Conservation (phyloP, 2,888 invertebrate species). For the Seira musarum region DNA sequence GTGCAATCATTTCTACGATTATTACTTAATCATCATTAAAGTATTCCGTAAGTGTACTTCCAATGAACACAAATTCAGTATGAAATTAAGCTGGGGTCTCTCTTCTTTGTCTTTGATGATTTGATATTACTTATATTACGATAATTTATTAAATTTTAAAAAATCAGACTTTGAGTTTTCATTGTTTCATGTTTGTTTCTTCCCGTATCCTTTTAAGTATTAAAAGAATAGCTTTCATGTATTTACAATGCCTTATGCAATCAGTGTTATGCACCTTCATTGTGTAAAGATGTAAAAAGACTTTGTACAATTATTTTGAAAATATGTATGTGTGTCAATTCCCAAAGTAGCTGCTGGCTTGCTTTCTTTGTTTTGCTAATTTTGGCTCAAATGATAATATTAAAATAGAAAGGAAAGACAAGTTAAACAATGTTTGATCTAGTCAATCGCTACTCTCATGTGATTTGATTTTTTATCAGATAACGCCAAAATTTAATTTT, state of each 20-base stretch:
- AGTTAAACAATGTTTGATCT: background rate
- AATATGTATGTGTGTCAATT: background rate
- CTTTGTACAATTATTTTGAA: conserved; percentile 2
- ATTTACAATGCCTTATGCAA: too few species aligned
- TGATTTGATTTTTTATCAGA: background rate
- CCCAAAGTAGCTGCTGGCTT: conserved; percentile 46
- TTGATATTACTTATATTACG: too few species aligned
- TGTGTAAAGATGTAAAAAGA: background rate
- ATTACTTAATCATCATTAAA: too few species aligned
- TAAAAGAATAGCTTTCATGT: background rate
- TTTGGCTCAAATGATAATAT: background rate
- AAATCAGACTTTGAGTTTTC: too few species aligned
- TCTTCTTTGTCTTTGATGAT: background rate
- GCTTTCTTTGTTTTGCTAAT: conserved; percentile 19
- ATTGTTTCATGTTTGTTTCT: background rate
- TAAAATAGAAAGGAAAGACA: background rate
- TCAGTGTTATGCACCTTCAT: background rate
- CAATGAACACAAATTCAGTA: conserved; percentile 34
- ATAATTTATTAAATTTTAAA: too few species aligned
- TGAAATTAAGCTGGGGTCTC: background rate
- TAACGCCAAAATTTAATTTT: conserved; percentile 5
- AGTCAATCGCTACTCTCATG: conserved; percentile 1
- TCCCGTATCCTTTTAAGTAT: background rate
- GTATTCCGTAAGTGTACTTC: conserved; percentile 60
- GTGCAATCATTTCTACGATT: too few species aligned